phyloP scores from a whole-genome alignment of 2,888 invertebrate genomes.

The Lathronympha strigana region DNA sequence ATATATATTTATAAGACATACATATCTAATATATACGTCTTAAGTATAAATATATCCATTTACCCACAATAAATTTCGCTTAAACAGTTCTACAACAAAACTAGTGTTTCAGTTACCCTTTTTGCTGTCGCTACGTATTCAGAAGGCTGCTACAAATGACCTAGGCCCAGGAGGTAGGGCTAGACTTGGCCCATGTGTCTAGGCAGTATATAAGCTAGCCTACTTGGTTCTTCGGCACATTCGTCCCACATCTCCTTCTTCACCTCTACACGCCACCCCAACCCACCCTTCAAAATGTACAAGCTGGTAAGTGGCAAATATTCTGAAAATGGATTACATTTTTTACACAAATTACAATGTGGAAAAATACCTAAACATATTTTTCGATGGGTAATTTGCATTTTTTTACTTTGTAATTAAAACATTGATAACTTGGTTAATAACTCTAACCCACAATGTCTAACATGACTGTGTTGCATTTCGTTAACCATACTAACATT shows the following conservation, averaged over 20 bases:
- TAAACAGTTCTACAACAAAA: background rate
- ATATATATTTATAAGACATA: no score
- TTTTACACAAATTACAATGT: background rate
- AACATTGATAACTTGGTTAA: no score
- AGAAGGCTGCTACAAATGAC: slow-evolving; percentile 67
- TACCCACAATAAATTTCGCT: background rate
- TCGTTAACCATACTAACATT: no score
- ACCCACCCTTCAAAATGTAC: slow-evolving; percentile 81
- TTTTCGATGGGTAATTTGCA: no score
- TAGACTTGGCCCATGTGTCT: slow-evolving; percentile 75
- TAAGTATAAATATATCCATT: no score
- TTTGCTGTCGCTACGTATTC: slow-evolving; percentile 62
- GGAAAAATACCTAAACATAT: no score
- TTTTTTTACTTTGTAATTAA: no score
- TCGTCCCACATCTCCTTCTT: slow-evolving; percentile 71
- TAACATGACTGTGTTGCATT: no score
- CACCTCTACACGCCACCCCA: slow-evolving; percentile 59
- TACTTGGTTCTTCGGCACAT: slow-evolving; percentile 67
- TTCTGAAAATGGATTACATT: background rate
- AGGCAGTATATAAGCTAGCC: slow-evolving; percentile 74
- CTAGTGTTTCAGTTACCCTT: slow-evolving; percentile 38
- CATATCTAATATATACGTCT: no score
- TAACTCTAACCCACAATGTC: no score
- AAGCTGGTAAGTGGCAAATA: slow-evolving; percentile 80
- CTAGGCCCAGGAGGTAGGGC: slow-evolving; percentile 77